phyloP scores from a whole-genome alignment of 2,113 vertebrate species.

The Tragelaphus imberbis region DNA sequence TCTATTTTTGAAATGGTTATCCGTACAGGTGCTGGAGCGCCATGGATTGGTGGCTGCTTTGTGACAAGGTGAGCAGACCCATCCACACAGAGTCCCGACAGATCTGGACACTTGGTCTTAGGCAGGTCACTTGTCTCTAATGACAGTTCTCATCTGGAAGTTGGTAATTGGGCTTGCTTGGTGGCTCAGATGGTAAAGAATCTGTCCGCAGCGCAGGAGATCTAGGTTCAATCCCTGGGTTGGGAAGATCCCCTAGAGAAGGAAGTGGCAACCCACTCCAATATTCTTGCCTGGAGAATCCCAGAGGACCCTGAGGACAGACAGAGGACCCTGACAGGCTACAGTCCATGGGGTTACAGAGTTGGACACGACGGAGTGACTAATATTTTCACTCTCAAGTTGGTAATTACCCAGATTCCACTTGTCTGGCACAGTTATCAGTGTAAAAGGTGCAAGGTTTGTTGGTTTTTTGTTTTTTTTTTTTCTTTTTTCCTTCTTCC shows the following conservation, averaged over 20 bases:
- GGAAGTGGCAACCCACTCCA: neutral
- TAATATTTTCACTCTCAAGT: neutral
- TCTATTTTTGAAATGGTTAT: neutral
- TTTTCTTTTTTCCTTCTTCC: neutral
- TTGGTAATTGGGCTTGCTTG: neutral
- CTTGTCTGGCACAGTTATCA: neutral
- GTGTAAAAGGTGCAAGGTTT: neutral
- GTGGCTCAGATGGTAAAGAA: neutral
- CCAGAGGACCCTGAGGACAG: neutral
- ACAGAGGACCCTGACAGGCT: neutral
- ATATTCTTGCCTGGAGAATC: neutral
- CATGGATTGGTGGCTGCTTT: rapidly evolving
- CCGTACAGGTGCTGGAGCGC: neutral
- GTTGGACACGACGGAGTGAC: neutral
- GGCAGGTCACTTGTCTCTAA: neutral
- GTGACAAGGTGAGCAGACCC: neutral
- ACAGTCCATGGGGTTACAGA: neutral
- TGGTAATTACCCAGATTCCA: neutral
- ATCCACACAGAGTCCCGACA: neutral
- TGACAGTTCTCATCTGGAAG: neutral
- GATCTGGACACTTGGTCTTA: no score
- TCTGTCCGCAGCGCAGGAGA: neutral
- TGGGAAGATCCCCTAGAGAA: neutral
- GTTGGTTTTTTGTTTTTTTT: neutral
- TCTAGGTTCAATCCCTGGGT: neutral